phyloP scores from a whole-genome alignment of 2,888 invertebrate species.

The Meloe dianella region DNA sequence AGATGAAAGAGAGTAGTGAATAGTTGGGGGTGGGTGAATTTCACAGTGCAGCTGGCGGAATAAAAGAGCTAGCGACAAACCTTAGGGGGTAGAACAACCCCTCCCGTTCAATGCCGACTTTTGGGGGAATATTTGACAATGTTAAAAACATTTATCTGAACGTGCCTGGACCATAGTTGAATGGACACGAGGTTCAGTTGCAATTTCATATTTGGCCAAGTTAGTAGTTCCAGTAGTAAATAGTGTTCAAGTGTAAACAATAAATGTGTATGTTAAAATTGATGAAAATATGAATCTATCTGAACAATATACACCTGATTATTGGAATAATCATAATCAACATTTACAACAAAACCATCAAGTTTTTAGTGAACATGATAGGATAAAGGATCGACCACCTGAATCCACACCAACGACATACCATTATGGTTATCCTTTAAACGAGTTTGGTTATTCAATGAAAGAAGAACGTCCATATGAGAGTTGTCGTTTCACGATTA shows the following conservation, averaged over 20 bases:
- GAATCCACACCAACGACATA: not conserved
- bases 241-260: conserved; percentile 3
- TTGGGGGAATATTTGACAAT: conserved; percentile 59
- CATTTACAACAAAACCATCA: conserved; percentile 24
- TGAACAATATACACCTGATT: conserved; percentile 51
- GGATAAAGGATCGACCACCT: conserved; percentile 18
- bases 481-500: conserved; percentile 41
- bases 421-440: conserved; percentile 4
- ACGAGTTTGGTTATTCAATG: conserved; percentile 19
- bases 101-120: conserved; percentile 54
- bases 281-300: conserved; percentile 52
- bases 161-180: conserved; percentile 55
- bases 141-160: conserved; percentile 58
- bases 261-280: too few relatives aligned
- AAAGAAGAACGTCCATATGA: conserved; percentile 42
- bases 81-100: conserved; percentile 57
- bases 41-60: conserved; percentile 60
- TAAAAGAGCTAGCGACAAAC: conserved; percentile 59
- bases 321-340: conserved; percentile 47
- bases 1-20: conserved; percentile 55
- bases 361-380: conserved; percentile 31
- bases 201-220: conserved; percentile 39
- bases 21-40: conserved; percentile 58
- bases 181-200: conserved; percentile 50
- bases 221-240: conserved; percentile 33